Evolutionary conservation across 2,888 invertebrate genomes (phyloP), one percentile per base, ranked within the genome.

Genomic region (Saturnia pavonia): DNA sequence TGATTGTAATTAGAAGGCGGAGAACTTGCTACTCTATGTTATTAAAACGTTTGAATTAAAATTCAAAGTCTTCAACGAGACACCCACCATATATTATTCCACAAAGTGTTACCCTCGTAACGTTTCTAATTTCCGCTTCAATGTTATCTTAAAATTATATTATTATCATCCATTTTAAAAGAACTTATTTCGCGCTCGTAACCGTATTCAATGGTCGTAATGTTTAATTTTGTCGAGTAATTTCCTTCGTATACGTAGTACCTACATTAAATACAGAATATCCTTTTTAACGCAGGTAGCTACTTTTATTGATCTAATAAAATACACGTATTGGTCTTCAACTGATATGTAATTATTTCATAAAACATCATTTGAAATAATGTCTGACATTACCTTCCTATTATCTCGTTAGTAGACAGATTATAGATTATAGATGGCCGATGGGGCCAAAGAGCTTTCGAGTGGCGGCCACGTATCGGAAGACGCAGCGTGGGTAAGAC

Each of bases 41-140:
- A 65, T 65, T 65, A 65, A 34, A 40, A 40, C 19, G 4, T 34
- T 65, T 19, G 9, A 34, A 65, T 65, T 40, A 34, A 63, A 40
- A 65, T n/a, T 12, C 40, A 8, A n/a, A 65, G 40, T 65, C 60
- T 27, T 40, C n/a, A 40, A 40, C 34, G 16, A 25, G 1, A 9
- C 9, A 34, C n/a, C n/a, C 9, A n/a, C n/a, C 34, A 40, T 65
- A 65, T n/a, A 19, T 40, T 40, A 34, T 65, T 65, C 65, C 34
- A 22, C 40, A 65, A 65, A 65, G 40, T 65, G 40, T 65, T 40
- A 65, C 65, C 65, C 65, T 65, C 65, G 65, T 65, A 65, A 40
- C 65, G 19, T 70, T 70, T 70, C 66, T 70, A 51, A 70, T 70
- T 70, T 70, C 70, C 70, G 66, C 22, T 42, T 54, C 70, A 67